Base-by-base conservation (phyloP, 53 echinoderm and acorn worm species). In the Apostichopus leukothele region DNA sequence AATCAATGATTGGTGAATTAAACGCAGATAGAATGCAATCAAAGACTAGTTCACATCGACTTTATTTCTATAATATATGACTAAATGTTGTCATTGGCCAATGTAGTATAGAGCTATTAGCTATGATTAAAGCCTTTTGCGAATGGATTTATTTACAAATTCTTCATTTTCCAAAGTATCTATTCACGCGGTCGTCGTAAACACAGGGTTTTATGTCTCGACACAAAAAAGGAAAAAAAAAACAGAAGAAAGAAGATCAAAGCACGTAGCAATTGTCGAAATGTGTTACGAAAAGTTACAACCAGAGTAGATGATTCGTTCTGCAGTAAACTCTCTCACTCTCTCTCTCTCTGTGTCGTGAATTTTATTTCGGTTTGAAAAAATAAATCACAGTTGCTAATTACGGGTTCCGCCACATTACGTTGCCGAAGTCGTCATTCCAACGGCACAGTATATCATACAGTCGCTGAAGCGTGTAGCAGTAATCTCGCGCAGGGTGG, bases 331-430 rank as follows among this genome's bases (percentile, higher is more conserved):
- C 71, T 18, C 71, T 18, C 14, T 18, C 14, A 14, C 71, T n/a
- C 39, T 39, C 39, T 39, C 25, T 25, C 25, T 39, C 39, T 39
- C 39, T 39, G 39, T 39, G 71, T 71, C 71, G 71, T 71, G 71
- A 71, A 71, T 71, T 71, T 71, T 71, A 71, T 71, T 71, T 71
- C 57, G 7, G 71, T 71, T 71, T 71, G 71, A 71, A 71, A 71
- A 71, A 71, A 71, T 71, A 71, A 71, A 71, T 71, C 71, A 71
- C 71, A 18, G 71, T 71, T 71, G 71, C 71, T 71, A 71, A 71
- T 71, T 71, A 71, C 71, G 71, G 71, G 71, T 71, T 71, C 71
- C 71, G 71, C 71, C 71, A 71, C 71, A 71, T 71, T 71, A 71
- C 71, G 71, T 16, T 71, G 20, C 71, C 71, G 71, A 19, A 71